Base-by-base conservation (phyloP, 1,140 invertebrate species). In the Zaprionus vittiger region DNA sequence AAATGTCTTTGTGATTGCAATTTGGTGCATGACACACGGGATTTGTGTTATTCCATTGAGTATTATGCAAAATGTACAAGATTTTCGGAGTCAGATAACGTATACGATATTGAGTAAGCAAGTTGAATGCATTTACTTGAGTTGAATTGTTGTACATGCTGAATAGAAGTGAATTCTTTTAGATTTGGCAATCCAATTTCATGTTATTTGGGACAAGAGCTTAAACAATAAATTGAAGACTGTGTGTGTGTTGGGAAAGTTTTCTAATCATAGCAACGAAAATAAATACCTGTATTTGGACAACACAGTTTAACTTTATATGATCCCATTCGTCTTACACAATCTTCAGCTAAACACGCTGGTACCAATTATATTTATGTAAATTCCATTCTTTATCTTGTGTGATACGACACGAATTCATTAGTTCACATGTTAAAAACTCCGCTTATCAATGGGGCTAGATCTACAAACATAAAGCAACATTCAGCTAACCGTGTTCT, bases 1-100 rank as follows among this genome's bases (percentile, higher is more conserved):
- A 54, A 41, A 60, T 74, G 41, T 56, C 26, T 71, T 47, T 69
- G 37, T 41, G 61, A 28, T 24, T 63, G 60, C 68, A 62, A 71
- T 56, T 64, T 55, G 61, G 17, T 38, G 72, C 59, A 70, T 75
- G 67, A 75, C 67, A 54, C 73, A 75, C 63, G 52, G 15, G 54
- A 59, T n/a, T 56, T 52, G 31, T 52, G 47, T 52, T 11, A 52
- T 24, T 52, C 47, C 47, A 52, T 52, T 52, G 47, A 52, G 24
- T 52, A 52, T 56, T 56, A 28, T 28, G 54, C 26, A 56, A 31
- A 56, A 31, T 11, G 37, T 37, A 26, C 12, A 7, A 17, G 59
- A 41, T 61, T 44, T 61, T 37, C 20, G 22, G 6, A 61, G 9
- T 44, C 15, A 17, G 20, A 54, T 49, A 37, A 11, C 20, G 20